Evolutionary conservation across 2,888 invertebrate genomes (phyloP).

Genomic region (Morpho helenor): DNA sequence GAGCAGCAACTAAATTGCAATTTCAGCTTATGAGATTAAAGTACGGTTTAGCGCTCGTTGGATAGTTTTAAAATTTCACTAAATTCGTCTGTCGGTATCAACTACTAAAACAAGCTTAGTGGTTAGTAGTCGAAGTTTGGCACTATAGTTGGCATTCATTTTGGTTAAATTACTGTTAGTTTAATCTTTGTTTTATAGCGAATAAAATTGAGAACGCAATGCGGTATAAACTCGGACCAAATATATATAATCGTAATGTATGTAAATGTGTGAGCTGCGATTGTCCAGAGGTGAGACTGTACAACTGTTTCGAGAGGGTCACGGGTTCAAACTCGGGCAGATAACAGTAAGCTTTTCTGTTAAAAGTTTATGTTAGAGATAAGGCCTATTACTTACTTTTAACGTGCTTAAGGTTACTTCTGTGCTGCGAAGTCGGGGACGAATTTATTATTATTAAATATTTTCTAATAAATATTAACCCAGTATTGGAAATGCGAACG

Average conservation of each 20-base stretch:
- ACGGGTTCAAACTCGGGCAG: too few species aligned
- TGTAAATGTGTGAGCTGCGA: too few species aligned
- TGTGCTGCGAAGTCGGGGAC: too few species aligned
- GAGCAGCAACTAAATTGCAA: constrained; percentile 3
- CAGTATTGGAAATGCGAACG: constrained; percentile 27
- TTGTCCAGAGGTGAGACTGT: too few species aligned
- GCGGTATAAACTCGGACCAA: constrained; percentile 33
- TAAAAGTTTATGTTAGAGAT: too few species aligned
- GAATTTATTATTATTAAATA: too few species aligned
- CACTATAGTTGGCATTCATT: constrained; percentile 55
- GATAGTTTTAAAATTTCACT: constrained; percentile 16
- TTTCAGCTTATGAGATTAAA: constrained; percentile 3
- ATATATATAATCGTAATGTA: constrained; percentile 11
- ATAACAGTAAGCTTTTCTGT: too few species aligned
- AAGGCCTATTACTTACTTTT: too few species aligned
- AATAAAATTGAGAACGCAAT: constrained; percentile 51
- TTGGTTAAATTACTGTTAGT: constrained; percentile 43
- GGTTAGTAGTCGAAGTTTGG: constrained; percentile 58
- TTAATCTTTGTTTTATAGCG: constrained; percentile 43
- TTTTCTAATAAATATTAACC: constrained; percentile 36
- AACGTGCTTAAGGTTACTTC: too few species aligned
- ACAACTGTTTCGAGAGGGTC: too few species aligned
- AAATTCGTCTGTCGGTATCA: constrained; percentile 21
- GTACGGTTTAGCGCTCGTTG: constrained; percentile 15
- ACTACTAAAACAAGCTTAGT: constrained; percentile 28